These are phyloP conservation scores for Erethizon dorsatum DNA, from an alignment of 2,797 vertebrate genomes.

Conservation along the genomic window DNA sequence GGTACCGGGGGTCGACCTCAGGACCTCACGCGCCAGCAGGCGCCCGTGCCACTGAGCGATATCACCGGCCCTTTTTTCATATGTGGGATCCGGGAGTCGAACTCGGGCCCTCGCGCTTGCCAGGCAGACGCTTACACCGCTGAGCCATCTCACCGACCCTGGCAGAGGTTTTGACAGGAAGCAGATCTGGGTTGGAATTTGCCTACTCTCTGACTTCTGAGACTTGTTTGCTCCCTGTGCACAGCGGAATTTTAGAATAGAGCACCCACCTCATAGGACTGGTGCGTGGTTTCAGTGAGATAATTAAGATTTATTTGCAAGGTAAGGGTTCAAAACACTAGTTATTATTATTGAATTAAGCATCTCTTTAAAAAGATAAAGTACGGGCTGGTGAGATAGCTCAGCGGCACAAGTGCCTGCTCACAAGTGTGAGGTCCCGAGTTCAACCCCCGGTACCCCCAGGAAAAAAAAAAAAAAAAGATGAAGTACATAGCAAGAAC, in stretches of 20 bases:
- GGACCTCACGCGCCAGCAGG: too few species aligned
- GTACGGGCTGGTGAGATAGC: too few species aligned
- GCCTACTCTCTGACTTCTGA: neutral
- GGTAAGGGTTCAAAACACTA: neutral
- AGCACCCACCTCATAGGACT: neutral
- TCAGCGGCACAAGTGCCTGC: too few species aligned
- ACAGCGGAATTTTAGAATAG: neutral
- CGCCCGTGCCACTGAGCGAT: too few species aligned
- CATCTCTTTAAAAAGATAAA: neutral
- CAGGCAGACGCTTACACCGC: too few species aligned
- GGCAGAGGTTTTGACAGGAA: neutral
- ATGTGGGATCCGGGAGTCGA: too few species aligned
- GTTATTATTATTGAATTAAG: constrained; percentile 2
- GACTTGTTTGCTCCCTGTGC: neutral
- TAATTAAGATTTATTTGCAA: neutral
- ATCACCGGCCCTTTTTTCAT: too few species aligned
- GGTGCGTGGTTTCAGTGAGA: neutral
- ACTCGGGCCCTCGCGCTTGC: too few species aligned
- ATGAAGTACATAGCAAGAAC: neutral
- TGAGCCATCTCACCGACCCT: too few species aligned
- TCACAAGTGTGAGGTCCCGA: too few species aligned
- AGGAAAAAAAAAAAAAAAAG: neutral
- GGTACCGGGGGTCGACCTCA: too few species aligned
- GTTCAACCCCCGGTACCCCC: too few species aligned
- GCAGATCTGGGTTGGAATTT: neutral